phyloP scores from a whole-genome alignment of 2,797 vertebrate genomes.

The Sphaeramia orbicularis region DNA sequence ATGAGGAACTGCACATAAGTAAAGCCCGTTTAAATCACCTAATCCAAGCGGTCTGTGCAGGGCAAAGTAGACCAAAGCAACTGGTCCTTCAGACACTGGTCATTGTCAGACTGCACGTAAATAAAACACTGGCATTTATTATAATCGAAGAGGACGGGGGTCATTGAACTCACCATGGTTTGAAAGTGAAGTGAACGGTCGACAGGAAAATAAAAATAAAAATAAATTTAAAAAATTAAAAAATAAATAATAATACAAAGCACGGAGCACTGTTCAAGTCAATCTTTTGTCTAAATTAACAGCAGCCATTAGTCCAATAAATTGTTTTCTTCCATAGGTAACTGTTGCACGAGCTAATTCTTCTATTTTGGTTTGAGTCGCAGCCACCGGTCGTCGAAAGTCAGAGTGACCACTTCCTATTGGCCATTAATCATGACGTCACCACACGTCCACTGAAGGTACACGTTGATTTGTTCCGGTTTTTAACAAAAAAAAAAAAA shows the following conservation, averaged over 20 bases:
- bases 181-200: slow-evolving; percentile 28
- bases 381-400: not conserved
- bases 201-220: not conserved
- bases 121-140: not conserved
- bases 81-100: not conserved
- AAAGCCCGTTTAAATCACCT: slow-evolving; percentile 72
- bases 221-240: too few species aligned
- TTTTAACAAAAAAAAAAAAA: too few species aligned
- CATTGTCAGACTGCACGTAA: slow-evolving; percentile 3
- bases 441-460: not conserved
- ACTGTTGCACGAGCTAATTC: not conserved
- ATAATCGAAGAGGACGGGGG: not conserved
- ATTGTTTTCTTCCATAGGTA: rapidly evolving
- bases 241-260: not conserved
- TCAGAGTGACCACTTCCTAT: slow-evolving; percentile 42
- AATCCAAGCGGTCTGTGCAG: slow-evolving; percentile 58
- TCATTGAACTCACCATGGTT: slow-evolving; percentile 73
- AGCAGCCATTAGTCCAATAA: not conserved
- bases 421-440: slow-evolving; percentile 58
- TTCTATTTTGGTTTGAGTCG: slow-evolving; percentile 17
- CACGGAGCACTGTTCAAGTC: not conserved
- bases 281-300: not conserved
- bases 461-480: too few species aligned
- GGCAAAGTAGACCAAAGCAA: slow-evolving; percentile 47
- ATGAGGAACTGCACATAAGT: slow-evolving; percentile 36